Percentiles rank a stretch among this genome's conserved stretches.
Conservation (phyloP, 2,797 vertebrate genomes). For the Poecile montanus region DNA sequence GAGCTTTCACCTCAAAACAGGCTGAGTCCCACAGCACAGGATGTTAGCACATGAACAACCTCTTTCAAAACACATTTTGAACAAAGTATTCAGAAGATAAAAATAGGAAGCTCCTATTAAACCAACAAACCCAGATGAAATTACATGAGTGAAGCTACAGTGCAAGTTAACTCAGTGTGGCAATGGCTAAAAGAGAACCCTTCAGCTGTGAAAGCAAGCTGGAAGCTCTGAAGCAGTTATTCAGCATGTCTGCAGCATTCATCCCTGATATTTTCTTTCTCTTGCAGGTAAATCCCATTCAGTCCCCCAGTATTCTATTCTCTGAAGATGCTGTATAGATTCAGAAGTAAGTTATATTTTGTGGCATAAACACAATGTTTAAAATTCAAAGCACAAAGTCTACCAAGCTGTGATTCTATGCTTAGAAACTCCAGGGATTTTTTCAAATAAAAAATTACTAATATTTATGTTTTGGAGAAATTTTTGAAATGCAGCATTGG, state of each 20-base stretch:
- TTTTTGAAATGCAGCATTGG: not conserved
- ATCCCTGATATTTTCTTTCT: not conserved
- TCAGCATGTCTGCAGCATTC: not conserved
- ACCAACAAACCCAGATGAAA: not conserved
- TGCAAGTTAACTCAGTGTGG: not conserved
- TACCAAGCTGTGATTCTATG: not conserved
- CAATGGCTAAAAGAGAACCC: not conserved
- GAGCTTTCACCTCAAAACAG: not conserved
- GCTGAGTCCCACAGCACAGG: not conserved
- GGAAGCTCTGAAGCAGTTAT: not conserved
- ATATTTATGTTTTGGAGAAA: not conserved
- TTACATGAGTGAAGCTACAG: not conserved
- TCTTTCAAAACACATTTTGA: not conserved
- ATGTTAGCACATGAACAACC: not conserved
- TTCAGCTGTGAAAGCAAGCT: not conserved
- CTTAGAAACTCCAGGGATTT: not conserved
- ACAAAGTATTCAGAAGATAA: not conserved
- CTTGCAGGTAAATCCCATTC: not conserved
- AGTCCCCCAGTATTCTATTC: not conserved
- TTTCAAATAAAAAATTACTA: not conserved
- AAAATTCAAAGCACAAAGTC: not conserved
- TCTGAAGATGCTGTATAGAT: not conserved
- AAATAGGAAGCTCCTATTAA: not conserved
- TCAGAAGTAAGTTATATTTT: not conserved
- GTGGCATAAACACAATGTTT: not conserved